phyloP scores from a whole-genome alignment of 92 coral and sea anemone genomes.

The Palythoa caribaeorum region DNA sequence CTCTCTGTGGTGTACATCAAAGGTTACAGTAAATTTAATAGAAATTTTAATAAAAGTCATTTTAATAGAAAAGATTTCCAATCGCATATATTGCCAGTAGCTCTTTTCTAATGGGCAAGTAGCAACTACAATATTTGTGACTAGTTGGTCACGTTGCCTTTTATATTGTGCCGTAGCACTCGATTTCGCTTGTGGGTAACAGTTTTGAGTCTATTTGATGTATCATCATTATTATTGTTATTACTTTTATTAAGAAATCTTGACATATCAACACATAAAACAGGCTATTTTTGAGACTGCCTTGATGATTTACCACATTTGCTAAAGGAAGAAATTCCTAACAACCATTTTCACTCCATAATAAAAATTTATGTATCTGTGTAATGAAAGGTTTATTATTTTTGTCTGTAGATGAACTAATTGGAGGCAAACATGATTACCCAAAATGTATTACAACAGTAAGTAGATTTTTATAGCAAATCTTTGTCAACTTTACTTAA shows the following conservation, averaged over 20 bases:
- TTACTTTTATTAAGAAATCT: too few species aligned
- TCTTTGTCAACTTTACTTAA: background rate
- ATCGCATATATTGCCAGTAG: background rate
- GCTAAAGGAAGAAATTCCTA: too few species aligned
- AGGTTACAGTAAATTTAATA: conserved; percentile 49
- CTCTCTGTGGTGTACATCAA: conserved; percentile 67
- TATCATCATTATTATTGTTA: too few species aligned
- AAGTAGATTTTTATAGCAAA: background rate
- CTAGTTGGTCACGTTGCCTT: too few species aligned
- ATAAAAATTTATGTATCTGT: background rate
- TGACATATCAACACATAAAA: too few species aligned
- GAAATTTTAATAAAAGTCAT: background rate
- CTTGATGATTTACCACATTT: too few species aligned
- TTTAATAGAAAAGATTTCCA: background rate
- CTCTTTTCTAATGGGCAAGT: too few species aligned
- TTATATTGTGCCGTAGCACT: too few species aligned
- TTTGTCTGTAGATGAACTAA: conserved; percentile 70
- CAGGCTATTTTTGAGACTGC: too few species aligned
- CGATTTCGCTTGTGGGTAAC: too few species aligned
- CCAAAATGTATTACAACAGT: conserved; percentile 86
- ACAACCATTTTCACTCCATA: background rate
- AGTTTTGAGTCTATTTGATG: too few species aligned
- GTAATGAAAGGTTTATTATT: background rate
- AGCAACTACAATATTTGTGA: too few species aligned
- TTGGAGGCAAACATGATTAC: conserved; percentile 85